Percentiles rank a stretch among this genome's conserved stretches.
phyloP scores from a whole-genome alignment of 2,113 vertebrate genomes.

The Tupaia chinensis region DNA sequence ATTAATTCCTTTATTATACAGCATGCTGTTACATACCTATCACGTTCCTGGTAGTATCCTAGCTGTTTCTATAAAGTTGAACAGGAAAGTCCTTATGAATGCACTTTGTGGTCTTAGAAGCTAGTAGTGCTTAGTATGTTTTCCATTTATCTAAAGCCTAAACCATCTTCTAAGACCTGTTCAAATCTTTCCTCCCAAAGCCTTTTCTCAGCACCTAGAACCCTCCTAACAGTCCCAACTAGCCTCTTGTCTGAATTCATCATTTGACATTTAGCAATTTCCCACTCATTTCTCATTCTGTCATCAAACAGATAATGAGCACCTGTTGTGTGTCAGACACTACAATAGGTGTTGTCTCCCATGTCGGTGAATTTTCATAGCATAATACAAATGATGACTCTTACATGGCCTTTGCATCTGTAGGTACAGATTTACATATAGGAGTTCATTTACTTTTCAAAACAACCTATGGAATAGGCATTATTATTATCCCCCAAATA shows the following conservation, averaged over 20 bases:
- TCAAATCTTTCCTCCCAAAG: not conserved
- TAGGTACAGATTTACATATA: not conserved
- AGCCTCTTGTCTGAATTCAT: not conserved
- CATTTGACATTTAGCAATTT: not conserved
- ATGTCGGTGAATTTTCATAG: not conserved
- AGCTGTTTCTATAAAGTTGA: not conserved
- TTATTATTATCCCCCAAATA: not conserved
- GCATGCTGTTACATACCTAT: not conserved
- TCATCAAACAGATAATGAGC: not conserved
- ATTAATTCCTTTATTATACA: not conserved
- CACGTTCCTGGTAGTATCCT: not conserved
- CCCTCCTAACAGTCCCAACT: not conserved
- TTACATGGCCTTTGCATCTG: not conserved
- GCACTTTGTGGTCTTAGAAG: not conserved
- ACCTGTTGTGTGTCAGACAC: not conserved
- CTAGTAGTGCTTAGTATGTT: not conserved
- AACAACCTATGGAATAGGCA: not conserved
- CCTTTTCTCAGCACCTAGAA: not conserved
- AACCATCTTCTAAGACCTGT: not conserved
- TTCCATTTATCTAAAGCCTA: not conserved
- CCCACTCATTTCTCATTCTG: not conserved
- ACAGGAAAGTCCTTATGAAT: not conserved
- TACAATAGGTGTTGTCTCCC: not conserved
- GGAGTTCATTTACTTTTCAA: constrained; percentile 26
- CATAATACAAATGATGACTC: not conserved